Evolutionary conservation across 1,140 invertebrate species (phyloP).

Genomic region (Drosophila setifemur): DNA sequence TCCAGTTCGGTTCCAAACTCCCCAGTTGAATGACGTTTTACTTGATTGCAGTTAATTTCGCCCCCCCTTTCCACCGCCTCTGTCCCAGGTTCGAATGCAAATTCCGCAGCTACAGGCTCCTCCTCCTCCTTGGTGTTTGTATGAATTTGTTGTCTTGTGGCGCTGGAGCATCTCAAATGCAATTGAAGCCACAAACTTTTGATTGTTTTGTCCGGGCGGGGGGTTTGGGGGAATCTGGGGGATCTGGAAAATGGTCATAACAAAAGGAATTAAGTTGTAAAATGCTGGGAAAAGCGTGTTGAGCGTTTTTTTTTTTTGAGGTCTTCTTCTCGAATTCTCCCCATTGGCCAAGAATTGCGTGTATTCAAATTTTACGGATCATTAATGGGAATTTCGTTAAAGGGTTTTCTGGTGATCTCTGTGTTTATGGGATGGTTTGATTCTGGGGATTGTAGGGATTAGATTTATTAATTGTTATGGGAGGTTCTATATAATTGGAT

Average conservation of each 20-base stretch:
- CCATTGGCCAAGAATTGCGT: constrained; percentile 27
- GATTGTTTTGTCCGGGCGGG: constrained; percentile 53
- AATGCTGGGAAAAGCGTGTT: constrained; percentile 68
- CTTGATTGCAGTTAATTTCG: constrained; percentile 79
- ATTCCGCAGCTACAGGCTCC: constrained; percentile 45
- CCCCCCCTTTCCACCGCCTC: constrained; percentile 25
- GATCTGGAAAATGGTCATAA: constrained; percentile 21
- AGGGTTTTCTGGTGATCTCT: not conserved
- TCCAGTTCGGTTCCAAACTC: constrained; percentile 30
- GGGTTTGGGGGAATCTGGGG: too few relatives aligned
- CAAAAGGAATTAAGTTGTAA: constrained; percentile 73
- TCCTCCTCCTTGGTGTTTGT: constrained; percentile 7
- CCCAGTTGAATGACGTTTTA: constrained; percentile 74
- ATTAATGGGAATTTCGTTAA: constrained; percentile 34
- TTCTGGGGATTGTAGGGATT: not conserved
- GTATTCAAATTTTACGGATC: constrained; percentile 42
- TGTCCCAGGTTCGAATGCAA: constrained; percentile 62
- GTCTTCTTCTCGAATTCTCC: constrained; percentile 40
- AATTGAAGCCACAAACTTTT: constrained; percentile 67
- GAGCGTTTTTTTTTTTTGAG: constrained; percentile 55
- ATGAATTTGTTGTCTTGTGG: constrained; percentile 26
- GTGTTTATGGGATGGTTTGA: not conserved
- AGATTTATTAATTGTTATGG: constrained; percentile 4
- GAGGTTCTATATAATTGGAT: constrained; percentile 8
- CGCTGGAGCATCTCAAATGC: constrained; percentile 39